Conservation (phyloP, 2,888 invertebrate species). For the Sesia apiformis region DNA sequence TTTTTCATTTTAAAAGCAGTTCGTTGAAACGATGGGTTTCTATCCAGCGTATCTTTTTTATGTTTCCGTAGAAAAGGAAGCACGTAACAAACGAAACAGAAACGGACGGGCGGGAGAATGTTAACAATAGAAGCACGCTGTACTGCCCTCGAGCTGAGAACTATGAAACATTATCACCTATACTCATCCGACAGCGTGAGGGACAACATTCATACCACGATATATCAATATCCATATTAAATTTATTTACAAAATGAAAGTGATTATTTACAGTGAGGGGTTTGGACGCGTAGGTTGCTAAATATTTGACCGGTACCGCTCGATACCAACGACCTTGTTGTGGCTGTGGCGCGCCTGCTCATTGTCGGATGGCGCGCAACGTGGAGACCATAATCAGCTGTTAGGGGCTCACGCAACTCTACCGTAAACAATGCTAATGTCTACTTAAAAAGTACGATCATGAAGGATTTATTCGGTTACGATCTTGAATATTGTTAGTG, state of each 20-base stretch:
- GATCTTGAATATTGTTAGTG: too few species aligned
- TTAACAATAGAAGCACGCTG: slow-evolving; percentile 26
- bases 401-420: slow-evolving; percentile 17
- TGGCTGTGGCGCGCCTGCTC: slow-evolving; percentile 35
- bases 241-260: slow-evolving; percentile 5
- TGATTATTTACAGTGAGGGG: neutral
- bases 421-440: slow-evolving; percentile 16
- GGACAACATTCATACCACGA: neutral
- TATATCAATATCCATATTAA: slow-evolving; percentile 1
- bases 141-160: slow-evolving; percentile 10
- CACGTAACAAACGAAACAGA: slow-evolving; percentile 19
- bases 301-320: slow-evolving; percentile 49
- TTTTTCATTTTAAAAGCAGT: too few species aligned
- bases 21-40: too few species aligned
- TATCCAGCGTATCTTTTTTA: neutral
- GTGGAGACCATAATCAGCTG: slow-evolving; percentile 40
- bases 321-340: slow-evolving; percentile 57
- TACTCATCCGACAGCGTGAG: too few species aligned
- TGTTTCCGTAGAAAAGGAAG: neutral
- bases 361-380: slow-evolving; percentile 32
- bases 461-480: too few species aligned
- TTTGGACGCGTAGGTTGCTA: slow-evolving; percentile 26
- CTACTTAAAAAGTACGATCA: neutral
- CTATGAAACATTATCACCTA: slow-evolving; percentile 2
- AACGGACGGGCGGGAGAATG: slow-evolving; percentile 18